Evolutionary conservation across 2,888 invertebrate species (phyloP), one percentile per base, ranked within the genome.

Genomic region (Clepsis dumicolana): DNA sequence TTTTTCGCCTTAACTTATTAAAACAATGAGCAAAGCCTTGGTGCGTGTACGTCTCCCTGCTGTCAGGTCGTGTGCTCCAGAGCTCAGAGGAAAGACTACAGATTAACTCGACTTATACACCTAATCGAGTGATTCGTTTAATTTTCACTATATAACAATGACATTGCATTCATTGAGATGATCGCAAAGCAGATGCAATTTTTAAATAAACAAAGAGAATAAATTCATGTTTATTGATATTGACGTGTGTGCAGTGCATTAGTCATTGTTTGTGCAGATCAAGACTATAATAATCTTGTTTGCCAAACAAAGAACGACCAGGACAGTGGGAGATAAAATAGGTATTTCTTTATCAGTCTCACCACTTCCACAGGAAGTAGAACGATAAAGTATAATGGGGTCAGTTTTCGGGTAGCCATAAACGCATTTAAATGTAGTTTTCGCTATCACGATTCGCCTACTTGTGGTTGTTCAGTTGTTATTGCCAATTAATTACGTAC

Each of bases 241-340:
- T 56, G 62, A 59, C 21, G 21, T 8, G 18, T 21, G 48, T 21
- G n/a, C n/a, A 32, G 8, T 54, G 61, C 35, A 54, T 61, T 52
- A 59, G 57, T 67, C 63, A 68, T 64, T 44, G 53, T 35, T 53
- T 53, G 44, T 52, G n/a, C 52, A 32, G 41, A 50, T 56, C 35
- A 29, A 32, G 54, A 54, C 29, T 44, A 27, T 29, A 16, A 5
- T 12, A 24, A 21, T 65, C 35, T 48, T 56, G 32, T 61, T 59
- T 68, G 59, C 18, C 38, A 24, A 68, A 63, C 57, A 64, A 68
- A 64, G 59, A 64, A 53, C 16, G 18, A 59, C n/a, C 52, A 25
- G 38, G 21, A 41, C 27, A 57, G 16, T 21, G 27, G 14, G 25
- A 32, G 16, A 63, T 59, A 63, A 59, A 52, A 25, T n/a, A n/a